phyloP scores from a whole-genome alignment of 2,113 vertebrate species.

The Euleptes europaea region DNA sequence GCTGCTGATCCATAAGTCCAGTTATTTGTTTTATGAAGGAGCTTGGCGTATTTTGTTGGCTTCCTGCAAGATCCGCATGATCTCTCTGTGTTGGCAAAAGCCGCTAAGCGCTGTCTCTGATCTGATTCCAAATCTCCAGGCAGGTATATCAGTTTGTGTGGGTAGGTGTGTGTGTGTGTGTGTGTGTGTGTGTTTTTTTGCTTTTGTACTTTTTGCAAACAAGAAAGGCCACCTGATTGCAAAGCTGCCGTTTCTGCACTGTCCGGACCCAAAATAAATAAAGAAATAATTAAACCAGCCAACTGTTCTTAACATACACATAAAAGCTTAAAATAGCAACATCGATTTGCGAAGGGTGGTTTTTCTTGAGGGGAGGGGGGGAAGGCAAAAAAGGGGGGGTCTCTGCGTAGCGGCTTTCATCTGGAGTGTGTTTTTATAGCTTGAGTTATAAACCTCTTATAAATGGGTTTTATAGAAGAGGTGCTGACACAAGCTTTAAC shows the following conservation, averaged over 20 bases:
- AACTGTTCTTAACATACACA: slow-evolving; percentile 44
- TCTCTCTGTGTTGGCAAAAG: neutral
- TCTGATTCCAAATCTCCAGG: slow-evolving; percentile 27
- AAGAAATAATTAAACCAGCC: slow-evolving; percentile 40
- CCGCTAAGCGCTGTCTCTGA: slow-evolving; percentile 6
- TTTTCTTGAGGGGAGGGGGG: slow-evolving; percentile 42
- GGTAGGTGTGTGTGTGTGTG: too few species aligned
- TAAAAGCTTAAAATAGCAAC: slow-evolving; percentile 67
- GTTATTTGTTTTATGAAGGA: neutral
- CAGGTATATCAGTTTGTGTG: slow-evolving; percentile 45
- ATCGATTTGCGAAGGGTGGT: slow-evolving; percentile 52
- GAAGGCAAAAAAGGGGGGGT: slow-evolving; percentile 47
- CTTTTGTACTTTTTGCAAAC: slow-evolving; percentile 18
- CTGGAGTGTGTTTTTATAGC: slow-evolving; percentile 46
- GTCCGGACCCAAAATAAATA: slow-evolving; percentile 46
- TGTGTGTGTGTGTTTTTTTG: slow-evolving; percentile 23
- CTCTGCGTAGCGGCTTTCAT: slow-evolving; percentile 36
- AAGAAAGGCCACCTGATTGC: slow-evolving; percentile 49
- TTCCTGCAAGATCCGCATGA: neutral
- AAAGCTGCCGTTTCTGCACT: neutral
- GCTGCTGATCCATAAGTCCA: neutral
- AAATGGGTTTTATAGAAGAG: slow-evolving; percentile 51
- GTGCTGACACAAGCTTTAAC: slow-evolving; percentile 50
- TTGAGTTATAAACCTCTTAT: slow-evolving; percentile 34
- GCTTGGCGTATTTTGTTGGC: neutral